phyloP scores from a whole-genome alignment of 2,113 vertebrate genomes.

The Vulpes vulpes region DNA sequence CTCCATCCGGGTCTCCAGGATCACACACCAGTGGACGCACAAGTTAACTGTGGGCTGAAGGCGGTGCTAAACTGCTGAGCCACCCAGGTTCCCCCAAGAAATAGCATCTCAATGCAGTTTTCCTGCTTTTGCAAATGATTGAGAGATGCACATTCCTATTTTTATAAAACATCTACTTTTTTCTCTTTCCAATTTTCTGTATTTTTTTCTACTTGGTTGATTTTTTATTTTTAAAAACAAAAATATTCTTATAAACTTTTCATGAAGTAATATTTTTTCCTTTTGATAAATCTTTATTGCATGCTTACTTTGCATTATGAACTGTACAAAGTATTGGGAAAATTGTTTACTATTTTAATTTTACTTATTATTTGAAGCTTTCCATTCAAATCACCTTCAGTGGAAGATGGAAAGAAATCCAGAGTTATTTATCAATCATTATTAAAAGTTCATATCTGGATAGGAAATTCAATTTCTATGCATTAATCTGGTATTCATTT shows the following conservation, averaged over 20 bases:
- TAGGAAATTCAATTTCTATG: background rate
- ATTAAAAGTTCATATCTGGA: background rate
- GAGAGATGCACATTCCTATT: background rate
- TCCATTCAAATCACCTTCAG: background rate
- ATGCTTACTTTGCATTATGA: background rate
- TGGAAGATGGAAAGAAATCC: background rate
- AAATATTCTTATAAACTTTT: conserved; percentile 9
- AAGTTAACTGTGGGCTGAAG: too few species aligned
- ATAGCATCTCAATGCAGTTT: background rate
- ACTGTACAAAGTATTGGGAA: background rate
- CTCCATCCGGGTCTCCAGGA: too few species aligned
- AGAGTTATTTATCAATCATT: background rate
- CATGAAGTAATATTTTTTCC: background rate
- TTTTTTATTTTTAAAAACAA: conserved; percentile 22
- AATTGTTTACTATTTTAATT: background rate
- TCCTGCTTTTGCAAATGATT: conserved; percentile 1
- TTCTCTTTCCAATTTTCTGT: background rate
- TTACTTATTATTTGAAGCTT: background rate
- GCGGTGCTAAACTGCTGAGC: too few species aligned
- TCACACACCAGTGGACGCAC: too few species aligned
- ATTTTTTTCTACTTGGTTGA: background rate
- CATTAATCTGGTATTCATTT: background rate
- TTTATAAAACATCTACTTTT: conserved; percentile 11
- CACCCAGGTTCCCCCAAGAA: background rate
- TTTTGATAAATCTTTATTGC: background rate